Conservation (phyloP, 1,140 invertebrate genomes). For the Drosophila fuyamai region DNA sequence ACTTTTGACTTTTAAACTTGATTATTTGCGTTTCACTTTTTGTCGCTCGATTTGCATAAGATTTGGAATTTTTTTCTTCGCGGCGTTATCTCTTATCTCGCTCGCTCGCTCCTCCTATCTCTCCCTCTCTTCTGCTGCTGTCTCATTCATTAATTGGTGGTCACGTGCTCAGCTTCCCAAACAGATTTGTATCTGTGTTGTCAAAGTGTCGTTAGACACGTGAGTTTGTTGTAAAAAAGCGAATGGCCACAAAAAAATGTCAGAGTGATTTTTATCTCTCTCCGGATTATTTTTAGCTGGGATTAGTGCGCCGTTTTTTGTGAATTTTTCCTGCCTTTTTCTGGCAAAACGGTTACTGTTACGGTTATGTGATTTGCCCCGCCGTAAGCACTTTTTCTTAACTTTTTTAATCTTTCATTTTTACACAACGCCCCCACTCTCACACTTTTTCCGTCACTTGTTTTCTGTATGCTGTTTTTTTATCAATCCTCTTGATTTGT, state of each 20-base stretch:
- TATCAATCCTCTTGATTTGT: constrained; percentile 17
- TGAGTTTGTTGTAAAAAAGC: constrained; percentile 43
- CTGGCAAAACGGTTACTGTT: constrained; percentile 36
- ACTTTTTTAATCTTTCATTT: constrained; percentile 19
- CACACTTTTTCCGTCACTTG: neutral
- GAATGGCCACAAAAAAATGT: constrained; percentile 26
- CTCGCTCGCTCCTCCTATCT: constrained; percentile 10
- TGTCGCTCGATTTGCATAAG: constrained; percentile 45
- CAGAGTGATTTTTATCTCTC: constrained; percentile 40
- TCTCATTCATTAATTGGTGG: constrained; percentile 59
- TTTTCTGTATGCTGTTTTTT: constrained; percentile 2
- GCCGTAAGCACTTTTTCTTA: constrained; percentile 3
- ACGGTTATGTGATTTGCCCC: constrained; percentile 35
- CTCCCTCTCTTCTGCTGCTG: constrained; percentile 2
- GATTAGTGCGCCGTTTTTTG: constrained; percentile 39
- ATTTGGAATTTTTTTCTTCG: constrained; percentile 41
- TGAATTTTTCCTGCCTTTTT: constrained; percentile 3
- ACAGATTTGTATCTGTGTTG: constrained; percentile 45
- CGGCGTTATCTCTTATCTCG: constrained; percentile 32
- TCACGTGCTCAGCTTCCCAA: constrained; percentile 64
- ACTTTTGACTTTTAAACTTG: constrained; percentile 61
- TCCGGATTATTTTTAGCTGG: constrained; percentile 48
- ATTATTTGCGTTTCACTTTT: constrained; percentile 58
- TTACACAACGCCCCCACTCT: constrained; percentile 28
- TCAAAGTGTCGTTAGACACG: constrained; percentile 44